Evolutionary conservation across 2,888 invertebrate genomes (phyloP).

Genomic region (Luperina testacea): DNA sequence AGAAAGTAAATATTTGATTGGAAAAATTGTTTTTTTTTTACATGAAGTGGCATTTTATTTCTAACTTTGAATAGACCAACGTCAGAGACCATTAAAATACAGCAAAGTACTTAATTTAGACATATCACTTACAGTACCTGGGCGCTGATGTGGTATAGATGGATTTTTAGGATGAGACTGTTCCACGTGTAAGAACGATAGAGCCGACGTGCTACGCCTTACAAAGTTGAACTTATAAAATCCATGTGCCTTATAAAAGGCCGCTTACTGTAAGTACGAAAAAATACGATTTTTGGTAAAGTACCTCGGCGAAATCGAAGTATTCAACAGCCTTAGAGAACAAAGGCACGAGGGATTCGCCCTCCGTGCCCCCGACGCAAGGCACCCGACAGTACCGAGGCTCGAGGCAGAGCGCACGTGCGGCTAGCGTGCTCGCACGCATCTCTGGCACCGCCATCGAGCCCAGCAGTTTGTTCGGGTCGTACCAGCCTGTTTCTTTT

Average conservation of each 20-base stretch:
- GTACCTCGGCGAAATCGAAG: conserved; percentile 84
- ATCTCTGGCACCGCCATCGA: conserved; percentile 86
- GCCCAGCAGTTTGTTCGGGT: conserved; percentile 82
- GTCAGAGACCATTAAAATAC: background rate
- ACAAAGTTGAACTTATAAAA: background rate
- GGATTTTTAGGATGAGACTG: background rate
- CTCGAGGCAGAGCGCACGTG: conserved; percentile 82
- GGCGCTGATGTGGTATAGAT: background rate
- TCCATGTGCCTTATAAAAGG: background rate
- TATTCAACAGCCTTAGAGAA: conserved; percentile 85
- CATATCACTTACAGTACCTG: background rate
- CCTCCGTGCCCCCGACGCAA: conserved; percentile 86
- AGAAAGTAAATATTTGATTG: conserved; percentile 37
- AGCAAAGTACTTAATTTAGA: background rate
- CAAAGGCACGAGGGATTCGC: conserved; percentile 82
- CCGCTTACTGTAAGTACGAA: background rate
- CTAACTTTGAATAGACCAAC: background rate
- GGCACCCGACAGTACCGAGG: conserved; percentile 84
- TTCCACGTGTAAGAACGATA: background rate
- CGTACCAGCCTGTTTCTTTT: conserved; percentile 85
- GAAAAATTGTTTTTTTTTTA: background rate
- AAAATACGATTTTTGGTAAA: background rate
- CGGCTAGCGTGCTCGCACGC: conserved; percentile 86
- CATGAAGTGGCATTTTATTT: background rate
- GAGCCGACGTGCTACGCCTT: background rate